A percentile compares a stretch with the other conserved stretches of the same genome.
Conservation (phyloP, 1,140 invertebrate species). For the Schlechtendalia chinensis region DNA sequence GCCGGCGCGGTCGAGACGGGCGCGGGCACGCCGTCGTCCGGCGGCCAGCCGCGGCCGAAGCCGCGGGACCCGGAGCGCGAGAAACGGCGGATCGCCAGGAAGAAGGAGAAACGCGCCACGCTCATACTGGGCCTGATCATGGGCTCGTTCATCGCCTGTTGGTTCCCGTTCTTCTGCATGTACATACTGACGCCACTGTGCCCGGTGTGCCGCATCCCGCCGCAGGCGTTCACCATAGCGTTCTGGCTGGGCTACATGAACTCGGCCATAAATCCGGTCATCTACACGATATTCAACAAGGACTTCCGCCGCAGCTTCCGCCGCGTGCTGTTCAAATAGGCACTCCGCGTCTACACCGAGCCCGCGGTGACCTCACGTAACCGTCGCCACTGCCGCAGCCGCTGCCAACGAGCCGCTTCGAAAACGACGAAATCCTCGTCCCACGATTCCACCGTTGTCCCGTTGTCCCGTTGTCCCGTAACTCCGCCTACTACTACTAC, state of each 20-base stretch:
- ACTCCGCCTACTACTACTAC: no score
- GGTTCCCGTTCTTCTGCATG: slow-evolving; percentile 97
- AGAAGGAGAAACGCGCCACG: slow-evolving; percentile 95
- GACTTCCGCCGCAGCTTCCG: slow-evolving; percentile 95
- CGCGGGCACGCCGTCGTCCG: slow-evolving; percentile 57
- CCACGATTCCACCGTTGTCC: no score
- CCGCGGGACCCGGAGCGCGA: slow-evolving; percentile 86
- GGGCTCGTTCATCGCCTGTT: slow-evolving; percentile 97
- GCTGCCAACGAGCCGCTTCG: no score
- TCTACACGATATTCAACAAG: slow-evolving; percentile 98
- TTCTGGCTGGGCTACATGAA: slow-evolving; percentile 99
- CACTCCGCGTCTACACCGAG: neutral
- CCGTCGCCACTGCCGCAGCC: neutral
- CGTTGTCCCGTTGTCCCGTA: no score
- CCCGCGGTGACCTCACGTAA: neutral
- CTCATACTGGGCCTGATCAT: slow-evolving; percentile 96
- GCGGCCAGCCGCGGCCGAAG: slow-evolving; percentile 60
- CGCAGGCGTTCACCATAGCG: slow-evolving; percentile 85
- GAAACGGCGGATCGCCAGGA: slow-evolving; percentile 88
- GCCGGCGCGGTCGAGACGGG: slow-evolving; percentile 58
- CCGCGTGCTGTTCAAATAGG: slow-evolving; percentile 84
- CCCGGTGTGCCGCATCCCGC: slow-evolving; percentile 69
- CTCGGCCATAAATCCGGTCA: slow-evolving; percentile 95
- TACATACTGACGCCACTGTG: slow-evolving; percentile 86
- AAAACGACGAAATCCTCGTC: no score